Evolutionary conservation across 2,888 invertebrate species (phyloP), one percentile per base, ranked within the genome.

Genomic region (Mactromeris polynyma): DNA sequence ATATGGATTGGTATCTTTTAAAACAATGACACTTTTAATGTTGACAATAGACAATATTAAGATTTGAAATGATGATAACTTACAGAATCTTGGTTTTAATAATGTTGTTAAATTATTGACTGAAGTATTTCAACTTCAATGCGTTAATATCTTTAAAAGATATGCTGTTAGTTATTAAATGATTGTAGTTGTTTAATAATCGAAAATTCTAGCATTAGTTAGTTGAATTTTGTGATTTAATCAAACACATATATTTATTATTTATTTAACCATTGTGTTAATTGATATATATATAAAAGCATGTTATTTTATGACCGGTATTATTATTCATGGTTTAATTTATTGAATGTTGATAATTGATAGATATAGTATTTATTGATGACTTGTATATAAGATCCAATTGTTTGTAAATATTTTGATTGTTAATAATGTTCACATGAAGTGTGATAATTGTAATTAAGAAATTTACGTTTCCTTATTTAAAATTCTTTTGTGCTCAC

Each of bases 111-210:
- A 69, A 6, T 33, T 69, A 33, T 33, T 17, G 36, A 33, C 36
- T 1, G 73, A 73, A 73, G 58, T 26, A 26, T 64, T 64, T 26
- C 26, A 26, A 64, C 58, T 26, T 64, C 26, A 26, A 0, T n/a
- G 58, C 26, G 21, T 80, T 82, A 0, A 36, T 81, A 82, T 82
- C 82, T 82, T 82, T 36, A 69, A 82, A 82, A 82, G 82, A 82
- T 82, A 82, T 31, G 40, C 9, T 77, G 7, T 82, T 64, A 64
- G 58, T 64, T 64, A 26, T 26, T 26, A 9, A 64, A 64, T 64
- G 58, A 64, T 64, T 64, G 58, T 64, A 64, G 58, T 64, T 64
- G 26, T 64, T 64, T 64, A 64, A 64, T 64, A 26, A 64, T 64
- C 21, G n/a, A 64, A 46, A 26, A 64, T 64, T 64, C 26, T 64